Base-by-base conservation (phyloP, 2,888 invertebrate genomes). In the Aquatica leii region DNA sequence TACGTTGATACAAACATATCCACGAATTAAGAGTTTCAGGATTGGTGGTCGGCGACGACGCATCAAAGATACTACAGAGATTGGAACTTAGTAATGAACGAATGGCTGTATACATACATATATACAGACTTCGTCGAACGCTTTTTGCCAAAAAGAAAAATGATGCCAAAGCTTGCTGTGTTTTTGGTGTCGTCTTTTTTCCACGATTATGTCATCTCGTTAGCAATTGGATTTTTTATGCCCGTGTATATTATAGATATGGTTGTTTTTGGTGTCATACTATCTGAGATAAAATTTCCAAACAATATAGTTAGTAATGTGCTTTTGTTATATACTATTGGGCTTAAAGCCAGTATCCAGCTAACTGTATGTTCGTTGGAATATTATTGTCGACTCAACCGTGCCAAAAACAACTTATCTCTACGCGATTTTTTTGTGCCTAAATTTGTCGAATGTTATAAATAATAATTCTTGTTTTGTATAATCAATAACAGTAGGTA, bases 61-160 rank as follows among this genome's bases (percentile, higher is more conserved):
- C 96, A 90, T 81, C 88, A 89, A 0, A 85, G 84, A 9, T 98
- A 90, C 81, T 97, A 94, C 80, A 88, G 96, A 11, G 91, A 92
- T 4, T 98, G 98, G 97, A 98, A 98, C 80, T 87, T 94, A 14
- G 90, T 97, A 0, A 96, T 98, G 0, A 93, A 97, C 78, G 94
- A 95, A 71, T 98, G 97, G 96, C 85, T 98, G 0, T 93, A 95
- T 73, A 89, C 90, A 2, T 95, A 97, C 80, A 86, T 98, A 62
- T 96, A 95, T 81, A 89, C 88, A 73, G 96, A 95, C 54, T 70
- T 82, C 24, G 80, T n/a, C 84, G 83, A 81, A 51, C 71, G 82
- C 18, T 62, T 86, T 0, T 11, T 46, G 18, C 78, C 81, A 0
- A 79, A 82, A 9, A 84, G 82, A 58, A 84, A 83, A 54, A 41